phyloP scores from a whole-genome alignment of 2,113 vertebrate species.

The Euleptes europaea region DNA sequence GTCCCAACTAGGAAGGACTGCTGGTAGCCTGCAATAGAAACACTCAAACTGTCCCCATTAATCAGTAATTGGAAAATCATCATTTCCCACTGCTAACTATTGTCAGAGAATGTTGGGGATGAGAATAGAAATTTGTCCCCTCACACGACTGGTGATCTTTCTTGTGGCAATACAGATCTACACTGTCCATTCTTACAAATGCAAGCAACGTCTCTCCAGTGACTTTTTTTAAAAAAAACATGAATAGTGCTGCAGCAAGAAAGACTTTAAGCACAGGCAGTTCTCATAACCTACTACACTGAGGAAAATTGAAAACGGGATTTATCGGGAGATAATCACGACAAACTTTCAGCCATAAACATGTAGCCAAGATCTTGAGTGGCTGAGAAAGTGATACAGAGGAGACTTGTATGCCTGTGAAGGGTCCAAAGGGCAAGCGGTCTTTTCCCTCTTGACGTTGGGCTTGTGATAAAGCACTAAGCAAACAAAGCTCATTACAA shows the following conservation, averaged over 20 bases:
- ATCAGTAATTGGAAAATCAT: not conserved
- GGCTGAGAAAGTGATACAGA: not conserved
- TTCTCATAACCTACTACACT: not conserved
- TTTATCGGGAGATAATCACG: not conserved
- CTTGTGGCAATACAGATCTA: not conserved
- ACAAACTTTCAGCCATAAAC: not conserved
- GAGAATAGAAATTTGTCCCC: not conserved
- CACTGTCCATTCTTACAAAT: not conserved
- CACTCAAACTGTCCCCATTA: not conserved
- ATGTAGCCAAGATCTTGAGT: not conserved
- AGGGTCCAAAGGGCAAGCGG: constrained; percentile 13
- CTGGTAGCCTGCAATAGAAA: not conserved
- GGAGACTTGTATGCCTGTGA: not conserved
- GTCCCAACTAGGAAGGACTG: not conserved
- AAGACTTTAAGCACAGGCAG: not conserved
- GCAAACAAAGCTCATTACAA: constrained; percentile 5
- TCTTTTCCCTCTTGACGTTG: constrained; percentile 5
- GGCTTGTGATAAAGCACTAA: constrained; percentile 10
- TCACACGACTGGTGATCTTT: not conserved
- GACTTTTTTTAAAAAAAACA: not conserved
- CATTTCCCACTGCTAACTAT: not conserved
- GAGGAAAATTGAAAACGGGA: not conserved
- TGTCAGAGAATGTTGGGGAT: not conserved
- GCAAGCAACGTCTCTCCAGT: not conserved
- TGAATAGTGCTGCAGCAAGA: not conserved